phyloP scores from a whole-genome alignment of 2,888 invertebrate species.

The Stegana nigrithorax region DNA sequence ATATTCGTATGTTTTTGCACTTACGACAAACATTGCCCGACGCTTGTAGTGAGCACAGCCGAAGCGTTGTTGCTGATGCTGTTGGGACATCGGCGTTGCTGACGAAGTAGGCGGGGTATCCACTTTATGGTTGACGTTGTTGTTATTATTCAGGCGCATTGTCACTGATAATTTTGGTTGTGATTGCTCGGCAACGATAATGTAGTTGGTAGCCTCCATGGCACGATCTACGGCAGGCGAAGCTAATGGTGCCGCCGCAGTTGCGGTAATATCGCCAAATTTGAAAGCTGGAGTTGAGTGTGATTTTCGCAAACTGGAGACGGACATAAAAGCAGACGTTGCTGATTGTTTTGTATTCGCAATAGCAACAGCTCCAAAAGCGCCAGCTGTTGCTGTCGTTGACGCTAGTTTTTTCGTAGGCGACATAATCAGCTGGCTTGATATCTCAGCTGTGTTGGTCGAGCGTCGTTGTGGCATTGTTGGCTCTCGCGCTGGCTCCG shows the following conservation, averaged over 20 bases:
- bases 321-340: not conserved
- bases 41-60: slow-evolving; percentile 88
- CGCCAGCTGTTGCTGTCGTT: slow-evolving; percentile 19
- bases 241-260: slow-evolving; percentile 21
- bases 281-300: slow-evolving; percentile 50
- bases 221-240: slow-evolving; percentile 24
- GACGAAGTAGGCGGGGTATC: slow-evolving; percentile 18
- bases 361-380: slow-evolving; percentile 15
- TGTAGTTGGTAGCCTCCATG: slow-evolving; percentile 39
- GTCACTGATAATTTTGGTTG: no score
- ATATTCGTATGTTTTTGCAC: slow-evolving; percentile 54
- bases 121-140: not conserved
- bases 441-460: slow-evolving; percentile 18
- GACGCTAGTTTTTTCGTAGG: slow-evolving; percentile 34
- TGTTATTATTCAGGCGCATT: slow-evolving; percentile 30
- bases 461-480: slow-evolving; percentile 24
- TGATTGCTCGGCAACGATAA: slow-evolving; percentile 35
- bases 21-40: slow-evolving; percentile 87
- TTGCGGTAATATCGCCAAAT: slow-evolving; percentile 27
- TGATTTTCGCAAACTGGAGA: slow-evolving; percentile 46
- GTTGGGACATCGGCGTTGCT: slow-evolving; percentile 18
- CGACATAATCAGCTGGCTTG: slow-evolving; percentile 47
- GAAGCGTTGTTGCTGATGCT: slow-evolving; percentile 45
- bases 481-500: slow-evolving; percentile 13
- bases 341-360: not conserved